Percentiles rank a stretch among this genome's conserved stretches.
phyloP scores from a whole-genome alignment of 2,888 invertebrate genomes.

The Salticus scenicus region DNA sequence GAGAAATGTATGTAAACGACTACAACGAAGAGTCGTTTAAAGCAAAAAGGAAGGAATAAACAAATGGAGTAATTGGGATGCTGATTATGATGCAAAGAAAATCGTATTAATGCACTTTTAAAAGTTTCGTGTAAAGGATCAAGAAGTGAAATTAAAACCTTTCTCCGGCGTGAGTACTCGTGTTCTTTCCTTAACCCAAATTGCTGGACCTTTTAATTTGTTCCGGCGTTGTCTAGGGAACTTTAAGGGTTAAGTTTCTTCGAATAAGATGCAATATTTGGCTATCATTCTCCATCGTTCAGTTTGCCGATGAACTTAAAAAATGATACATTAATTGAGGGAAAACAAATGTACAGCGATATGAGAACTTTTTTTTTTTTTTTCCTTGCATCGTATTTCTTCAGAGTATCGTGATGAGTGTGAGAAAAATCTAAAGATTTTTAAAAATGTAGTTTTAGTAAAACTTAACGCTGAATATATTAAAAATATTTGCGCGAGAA shows the following conservation, averaged over 20 bases:
- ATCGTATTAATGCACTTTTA: constrained; percentile 31
- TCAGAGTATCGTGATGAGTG: too few relatives aligned
- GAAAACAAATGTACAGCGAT: too few relatives aligned
- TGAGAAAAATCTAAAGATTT: too few relatives aligned
- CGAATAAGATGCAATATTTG: constrained; percentile 19
- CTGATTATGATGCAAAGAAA: constrained; percentile 59
- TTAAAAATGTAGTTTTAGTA: too few relatives aligned
- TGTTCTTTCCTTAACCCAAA: constrained; percentile 67
- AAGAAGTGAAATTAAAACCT: constrained; percentile 55
- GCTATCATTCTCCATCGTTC: not conserved
- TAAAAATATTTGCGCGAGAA: too few relatives aligned
- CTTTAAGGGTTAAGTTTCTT: constrained; percentile 26
- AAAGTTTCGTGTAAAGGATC: constrained; percentile 58
- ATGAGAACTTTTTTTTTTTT: too few relatives aligned
- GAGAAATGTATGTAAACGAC: constrained; percentile 9
- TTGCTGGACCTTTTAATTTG: constrained; percentile 67
- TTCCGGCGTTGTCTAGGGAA: constrained; percentile 53
- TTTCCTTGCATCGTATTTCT: too few relatives aligned
- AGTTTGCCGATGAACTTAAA: too few relatives aligned
- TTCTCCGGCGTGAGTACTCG: constrained; percentile 28
- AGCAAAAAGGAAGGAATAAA: constrained; percentile 57
- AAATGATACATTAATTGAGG: too few relatives aligned
- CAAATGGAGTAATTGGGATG: constrained; percentile 54
- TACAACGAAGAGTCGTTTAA: constrained; percentile 41
- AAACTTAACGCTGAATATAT: too few relatives aligned